Evolutionary conservation across 2,113 vertebrate genomes (phyloP).

Genomic region (Tachysurus vachellii): DNA sequence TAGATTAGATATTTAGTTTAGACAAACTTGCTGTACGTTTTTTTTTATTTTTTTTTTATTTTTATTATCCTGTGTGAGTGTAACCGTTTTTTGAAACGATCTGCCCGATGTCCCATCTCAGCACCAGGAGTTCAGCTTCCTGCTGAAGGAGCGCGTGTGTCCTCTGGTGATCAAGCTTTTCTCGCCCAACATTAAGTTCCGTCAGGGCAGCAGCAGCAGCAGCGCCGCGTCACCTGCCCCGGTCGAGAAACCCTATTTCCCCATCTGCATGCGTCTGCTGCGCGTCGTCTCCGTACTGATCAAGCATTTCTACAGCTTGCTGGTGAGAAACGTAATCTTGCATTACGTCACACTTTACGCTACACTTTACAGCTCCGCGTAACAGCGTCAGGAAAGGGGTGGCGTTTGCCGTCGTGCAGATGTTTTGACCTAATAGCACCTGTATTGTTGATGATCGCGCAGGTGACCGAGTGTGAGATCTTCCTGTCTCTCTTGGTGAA

Average conservation of each 20-base stretch:
- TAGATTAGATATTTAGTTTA: not conserved
- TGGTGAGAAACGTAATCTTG: constrained; percentile 77
- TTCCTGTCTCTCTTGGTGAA: constrained; percentile 97
- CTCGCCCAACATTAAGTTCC: constrained; percentile 99
- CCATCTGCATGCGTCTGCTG: constrained; percentile 97
- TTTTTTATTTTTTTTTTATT: not conserved
- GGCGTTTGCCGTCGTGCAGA: not conserved
- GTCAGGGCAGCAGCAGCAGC: constrained; percentile 87
- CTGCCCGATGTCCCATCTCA: constrained; percentile 52
- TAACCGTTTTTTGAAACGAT: not conserved
- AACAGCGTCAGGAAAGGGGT: not conserved
- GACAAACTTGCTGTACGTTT: not conserved
- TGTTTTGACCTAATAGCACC: not conserved
- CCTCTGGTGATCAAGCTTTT: constrained; percentile 99
- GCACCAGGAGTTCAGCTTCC: constrained; percentile 99
- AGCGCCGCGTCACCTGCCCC: constrained; percentile 88
- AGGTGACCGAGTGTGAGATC: constrained; percentile 99
- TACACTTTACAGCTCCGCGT: not conserved
- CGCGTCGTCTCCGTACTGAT: constrained; percentile 97
- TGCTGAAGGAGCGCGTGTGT: constrained; percentile 96
- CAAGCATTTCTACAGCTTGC: constrained; percentile 95
- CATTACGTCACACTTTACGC: not conserved
- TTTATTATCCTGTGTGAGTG: not conserved
- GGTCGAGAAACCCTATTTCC: constrained; percentile 97
- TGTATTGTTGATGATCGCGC: constrained; percentile 38